Conservation (phyloP, 1,140 invertebrate genomes). For the Lamellibrachia luymesi region DNA sequence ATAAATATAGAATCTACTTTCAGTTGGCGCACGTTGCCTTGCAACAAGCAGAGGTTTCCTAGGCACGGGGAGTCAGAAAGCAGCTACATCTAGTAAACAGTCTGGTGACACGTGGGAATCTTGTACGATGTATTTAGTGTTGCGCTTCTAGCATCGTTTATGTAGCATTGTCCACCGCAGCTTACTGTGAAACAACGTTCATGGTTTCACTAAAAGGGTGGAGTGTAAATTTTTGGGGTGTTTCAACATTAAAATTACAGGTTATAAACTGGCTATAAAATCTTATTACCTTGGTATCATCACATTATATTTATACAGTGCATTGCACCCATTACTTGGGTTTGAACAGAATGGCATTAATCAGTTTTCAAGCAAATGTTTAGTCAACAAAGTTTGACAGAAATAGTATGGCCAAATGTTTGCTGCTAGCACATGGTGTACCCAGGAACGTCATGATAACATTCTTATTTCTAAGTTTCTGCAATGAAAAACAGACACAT, state of each 20-base stretch:
- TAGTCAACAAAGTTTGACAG: not conserved
- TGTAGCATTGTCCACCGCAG: not conserved
- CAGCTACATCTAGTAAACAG: not conserved
- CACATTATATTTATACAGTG: not conserved
- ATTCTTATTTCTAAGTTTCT: not conserved
- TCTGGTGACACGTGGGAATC: not conserved
- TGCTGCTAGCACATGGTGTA: not conserved
- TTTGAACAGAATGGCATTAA: not conserved
- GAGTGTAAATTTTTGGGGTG: no score
- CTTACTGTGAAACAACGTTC: not conserved
- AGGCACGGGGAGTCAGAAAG: not conserved
- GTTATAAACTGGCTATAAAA: not conserved
- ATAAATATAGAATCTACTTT: not conserved
- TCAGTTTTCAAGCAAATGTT: not conserved
- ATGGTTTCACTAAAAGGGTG: not conserved
- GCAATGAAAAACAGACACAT: not conserved
- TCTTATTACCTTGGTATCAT: not conserved
- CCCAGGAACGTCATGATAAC: no score
- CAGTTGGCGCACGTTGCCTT: not conserved
- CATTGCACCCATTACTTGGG: no score
- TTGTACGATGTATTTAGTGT: not conserved
- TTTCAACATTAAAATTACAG: not conserved
- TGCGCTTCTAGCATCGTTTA: not conserved
- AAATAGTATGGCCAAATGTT: not conserved
- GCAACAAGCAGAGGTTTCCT: not conserved